These are phyloP conservation scores for Hemithea aestivaria DNA, from an alignment of 2,888 invertebrate genomes.

Conservation along the genomic window DNA sequence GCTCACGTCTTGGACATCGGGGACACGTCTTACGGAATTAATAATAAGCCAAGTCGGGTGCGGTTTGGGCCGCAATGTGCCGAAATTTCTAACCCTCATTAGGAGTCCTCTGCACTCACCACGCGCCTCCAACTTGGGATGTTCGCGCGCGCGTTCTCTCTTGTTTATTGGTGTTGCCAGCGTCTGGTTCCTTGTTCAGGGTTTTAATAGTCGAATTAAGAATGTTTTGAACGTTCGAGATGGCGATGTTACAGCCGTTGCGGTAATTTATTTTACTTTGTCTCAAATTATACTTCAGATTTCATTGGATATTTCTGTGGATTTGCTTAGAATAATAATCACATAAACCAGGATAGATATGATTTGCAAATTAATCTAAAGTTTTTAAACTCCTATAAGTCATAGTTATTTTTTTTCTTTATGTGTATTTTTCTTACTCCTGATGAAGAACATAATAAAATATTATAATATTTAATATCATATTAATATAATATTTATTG, in stretches of 20 bases:
- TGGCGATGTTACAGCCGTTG: constrained; percentile 31
- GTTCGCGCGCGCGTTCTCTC: constrained; percentile 64
- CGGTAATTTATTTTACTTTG: constrained; percentile 42
- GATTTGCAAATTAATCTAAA: too few relatives aligned
- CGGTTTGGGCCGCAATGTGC: constrained; percentile 75
- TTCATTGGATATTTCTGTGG: constrained; percentile 7
- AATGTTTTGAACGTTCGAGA: constrained; percentile 55
- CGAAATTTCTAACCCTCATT: constrained; percentile 78
- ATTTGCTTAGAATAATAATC: too few relatives aligned
- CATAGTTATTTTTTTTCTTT: too few relatives aligned
- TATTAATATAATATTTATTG: too few relatives aligned
- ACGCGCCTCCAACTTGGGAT: constrained; percentile 67
- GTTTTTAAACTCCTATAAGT: too few relatives aligned
- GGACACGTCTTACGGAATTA: constrained; percentile 80
- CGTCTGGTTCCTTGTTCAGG: constrained; percentile 65
- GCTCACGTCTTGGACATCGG: constrained; percentile 80
- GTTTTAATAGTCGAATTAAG: constrained; percentile 73
- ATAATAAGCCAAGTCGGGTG: constrained; percentile 79
- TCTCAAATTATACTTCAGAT: constrained; percentile 14
- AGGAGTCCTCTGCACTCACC: constrained; percentile 73
- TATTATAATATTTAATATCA: too few relatives aligned
- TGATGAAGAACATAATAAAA: too few relatives aligned
- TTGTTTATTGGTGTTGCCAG: constrained; percentile 74
- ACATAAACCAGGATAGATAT: too few relatives aligned
- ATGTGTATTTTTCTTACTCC: too few relatives aligned